These are phyloP conservation scores for Sciaenops ocellatus DNA, from an alignment of 2,797 vertebrate genomes.

Conservation along the genomic window DNA sequence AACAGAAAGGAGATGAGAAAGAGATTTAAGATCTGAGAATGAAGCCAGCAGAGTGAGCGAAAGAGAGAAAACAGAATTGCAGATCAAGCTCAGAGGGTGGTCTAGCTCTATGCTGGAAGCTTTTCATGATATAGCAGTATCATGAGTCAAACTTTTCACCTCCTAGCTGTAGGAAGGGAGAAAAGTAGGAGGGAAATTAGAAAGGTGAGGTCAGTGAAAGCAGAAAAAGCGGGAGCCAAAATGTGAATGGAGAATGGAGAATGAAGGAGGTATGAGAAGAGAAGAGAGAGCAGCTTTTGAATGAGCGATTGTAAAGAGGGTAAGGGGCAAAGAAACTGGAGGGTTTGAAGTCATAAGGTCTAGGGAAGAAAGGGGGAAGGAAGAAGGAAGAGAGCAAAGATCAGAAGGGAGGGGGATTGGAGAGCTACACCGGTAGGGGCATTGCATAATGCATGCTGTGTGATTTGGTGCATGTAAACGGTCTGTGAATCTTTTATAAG, in stretches of 20 bases:
- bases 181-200: slow-evolving; percentile 16
- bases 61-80: slow-evolving; percentile 49
- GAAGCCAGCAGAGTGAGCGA: slow-evolving; percentile 23
- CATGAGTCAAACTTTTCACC: slow-evolving; percentile 54
- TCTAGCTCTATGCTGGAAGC: slow-evolving; percentile 31
- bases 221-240: slow-evolving; percentile 23
- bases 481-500: slow-evolving; percentile 79
- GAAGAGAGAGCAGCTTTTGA: slow-evolving; percentile 22
- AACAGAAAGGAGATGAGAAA: slow-evolving; percentile 35
- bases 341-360: slow-evolving; percentile 22
- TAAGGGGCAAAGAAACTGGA: slow-evolving; percentile 4
- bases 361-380: slow-evolving; percentile 2
- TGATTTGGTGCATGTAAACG: slow-evolving; percentile 81
- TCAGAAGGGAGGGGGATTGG: slow-evolving; percentile 44
- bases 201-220: slow-evolving; percentile 9
- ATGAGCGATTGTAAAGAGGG: slow-evolving; percentile 21
- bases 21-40: slow-evolving; percentile 36
- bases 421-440: slow-evolving; percentile 44
- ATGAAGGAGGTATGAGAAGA: neutral
- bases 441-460: slow-evolving; percentile 79
- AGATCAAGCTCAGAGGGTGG: slow-evolving; percentile 57
- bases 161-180: slow-evolving; percentile 34
- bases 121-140: slow-evolving; percentile 59
- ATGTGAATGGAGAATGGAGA: neutral
- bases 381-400: slow-evolving; percentile 41